Base-by-base conservation (phyloP, 2,888 invertebrate species). In the Phengaris alcon region DNA sequence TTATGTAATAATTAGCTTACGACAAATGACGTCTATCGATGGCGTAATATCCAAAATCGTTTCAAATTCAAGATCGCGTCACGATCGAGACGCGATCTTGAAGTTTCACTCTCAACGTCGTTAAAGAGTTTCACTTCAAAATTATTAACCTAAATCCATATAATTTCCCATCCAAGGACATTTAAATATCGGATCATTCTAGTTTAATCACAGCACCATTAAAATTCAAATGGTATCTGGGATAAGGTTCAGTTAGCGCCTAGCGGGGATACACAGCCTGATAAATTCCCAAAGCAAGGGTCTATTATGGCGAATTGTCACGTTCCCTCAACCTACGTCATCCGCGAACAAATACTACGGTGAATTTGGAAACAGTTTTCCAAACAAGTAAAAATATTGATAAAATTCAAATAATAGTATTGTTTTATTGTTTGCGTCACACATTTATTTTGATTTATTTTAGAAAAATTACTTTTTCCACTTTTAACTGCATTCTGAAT, bases 301-400 rank as follows among this genome's bases (percentile, higher is more conserved):
- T 82, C 82, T 82, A 84, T 87, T 84, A 85, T 84, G 83, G 82
- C 79, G 80, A 80, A 86, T 86, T 84, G 86, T 87, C 89, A 89
- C 88, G 89, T 87, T 84, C 80, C 82, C 78, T 78, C 77, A 80
- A 82, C 76, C 77, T 74, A 73, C 79, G 74, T 76, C 73, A 77
- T 78, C 76, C 76, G 72, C 68, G 76, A 76, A 76, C 74, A 78
- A 79, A 80, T 78, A 76, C 77, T 69, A 77, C 75, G 78, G 78
- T 80, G 78, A 79, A 79, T 80, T 77, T 77, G 76, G 76, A 78
- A 79, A 79, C 51, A 78, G 73, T 79, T 80, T 78, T 69, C 75
- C 74, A 76, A 48, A 6, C 6, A 6, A 46, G 52, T 9, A 35
- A 35, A 35, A 35, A 35, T 35, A 35, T 35, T 35, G 35, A 35